Base-by-base conservation (phyloP, 2,113 vertebrate genomes). In the Phocoena phocoena region DNA sequence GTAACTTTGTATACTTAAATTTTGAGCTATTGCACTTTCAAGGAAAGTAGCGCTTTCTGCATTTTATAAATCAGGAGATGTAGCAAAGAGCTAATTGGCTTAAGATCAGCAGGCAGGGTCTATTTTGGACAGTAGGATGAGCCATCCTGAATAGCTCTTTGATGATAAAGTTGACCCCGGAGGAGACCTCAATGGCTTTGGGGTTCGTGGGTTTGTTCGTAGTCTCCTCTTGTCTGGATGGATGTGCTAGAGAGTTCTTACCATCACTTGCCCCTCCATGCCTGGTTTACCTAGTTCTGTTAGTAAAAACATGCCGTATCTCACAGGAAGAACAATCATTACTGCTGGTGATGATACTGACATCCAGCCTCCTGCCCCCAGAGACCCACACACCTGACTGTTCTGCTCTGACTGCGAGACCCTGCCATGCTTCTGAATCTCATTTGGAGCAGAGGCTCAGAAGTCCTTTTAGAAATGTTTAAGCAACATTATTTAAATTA, bases 401-500 rank as follows among this genome's bases (percentile, higher is more conserved):
- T 5, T 20, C 44, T 1, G 41, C 41, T 55, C 77, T 55, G 12
- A 12, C 38, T 9, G 1, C 1, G 5, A 92, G 33, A 20, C 26
- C 4, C 2, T 0, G 8, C 21, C 31, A 8, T 4, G 11, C 68
- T 62, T 63, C 28, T 21, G 17, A 38, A 47, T 53, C 50, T 26
- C 33, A 4, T 25, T 50, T 55, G 33, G 58, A 47, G 8, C 36
- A 60, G 77, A 93, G 97, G 60, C 67, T 94, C 95, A 26, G 67
- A 91, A 95, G 74, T 60, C 85, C 50, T 94, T 23, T 33, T 97
- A 65, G 63, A 85, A 95, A 68, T 97, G 12, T 82, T 96, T 97
- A 96, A 90, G 83, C 94, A 38, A 96, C 60, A 38, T 88, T 88
- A 53, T 68, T 93, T 98, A 77, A 97, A 83, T 90, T 96, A 28